Base-by-base conservation (phyloP, 2,113 vertebrate genomes). In the Cryptotis parvus region DNA sequence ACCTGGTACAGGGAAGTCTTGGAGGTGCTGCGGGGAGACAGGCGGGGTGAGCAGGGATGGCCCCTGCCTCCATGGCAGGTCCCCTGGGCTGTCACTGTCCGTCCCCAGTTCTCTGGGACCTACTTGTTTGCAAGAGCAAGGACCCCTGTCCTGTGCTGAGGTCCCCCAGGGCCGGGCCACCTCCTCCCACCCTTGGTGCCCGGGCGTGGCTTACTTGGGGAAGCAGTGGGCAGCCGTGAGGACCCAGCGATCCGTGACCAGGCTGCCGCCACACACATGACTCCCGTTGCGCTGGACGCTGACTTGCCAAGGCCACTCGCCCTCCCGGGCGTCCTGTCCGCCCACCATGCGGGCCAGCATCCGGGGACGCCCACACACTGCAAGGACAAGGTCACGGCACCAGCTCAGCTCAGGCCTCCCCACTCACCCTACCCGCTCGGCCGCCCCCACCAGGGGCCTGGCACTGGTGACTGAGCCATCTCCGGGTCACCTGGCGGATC, bases 221-320 rank as follows among this genome's bases (percentile, higher is more conserved):
- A 97, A 96, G 91, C 98, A 98, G 65, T 98, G 97, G 0, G 97
- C 97, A 0, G 97, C 96, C 0, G 96, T 97, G 91, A 98, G 82
- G 41, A 98, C 96, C 95, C 97, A 97, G 2, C 77, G 92, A 4
- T 95, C 45, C 0, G 90, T 83, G 84, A 98, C 76, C 22, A 98
- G 95, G 55, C 97, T 97, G 31, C 98, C 98, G 1, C 97, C 97
- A 11, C 98, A 98, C 72, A 97, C 65, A 41, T 97, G 96, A 3
- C 39, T 27, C 20, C 96, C 96, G 0, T 97, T 89, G 65, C 86
- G 84, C 70, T 97, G 96, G 35, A 98, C 95, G 94, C 96, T 97
- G 74, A 97, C 97, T 92, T 97, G 97, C 98, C 98, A 98, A 6
- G 98, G 98, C 98, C 97, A 98, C 35, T 96, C 94, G 0, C 97